Evolutionary conservation across 2,888 invertebrate genomes (phyloP), one percentile per base, ranked within the genome.

Genomic region (Amphipyra berbera): DNA sequence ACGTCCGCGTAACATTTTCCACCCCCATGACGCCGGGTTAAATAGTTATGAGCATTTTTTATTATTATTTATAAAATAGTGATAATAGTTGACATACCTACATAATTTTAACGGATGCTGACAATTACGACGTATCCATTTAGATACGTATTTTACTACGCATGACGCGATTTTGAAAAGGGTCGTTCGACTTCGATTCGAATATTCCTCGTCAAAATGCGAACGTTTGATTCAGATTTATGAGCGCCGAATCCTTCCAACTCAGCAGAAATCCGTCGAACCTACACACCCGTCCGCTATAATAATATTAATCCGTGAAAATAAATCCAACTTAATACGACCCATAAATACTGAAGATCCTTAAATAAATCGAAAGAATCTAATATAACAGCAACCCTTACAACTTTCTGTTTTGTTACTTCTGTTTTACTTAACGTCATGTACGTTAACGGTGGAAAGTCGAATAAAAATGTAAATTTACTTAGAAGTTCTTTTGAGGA

Each of bases 401-500:
- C 59, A 60, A 76, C 62, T 81, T 78, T 81, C 57, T 73, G 68
- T 80, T 80, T 79, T 67, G 15, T 61, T 76, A 80, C 73, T 80
- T 78, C 67, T 79, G 70, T 79, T 78, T 76, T 73, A 81, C 72
- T 70, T 68, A 6, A 46, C 53, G 30, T 52, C 66, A 56, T 70
- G 54, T 37, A 68, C 58, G 56, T 74, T 71, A 73, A 64, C 58
- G 61, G 66, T 69, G 67, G 68, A 68, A 74, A 78, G 69, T 74
- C 75, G 77, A 78, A 87, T 84, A 84, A 84, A 78, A 85, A 86
- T 86, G 84, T 82, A 84, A 88, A 88, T 87, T 83, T 73, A 71
- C 78, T 83, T 82, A 73, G 57, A 68, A 83, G 79, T 84, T 79
- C 70, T 76, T 82, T 77, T 73, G 65, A 69, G 66, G 68, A 73